phyloP scores from a whole-genome alignment of 2,888 invertebrate species.

The Spodoptera picta region DNA sequence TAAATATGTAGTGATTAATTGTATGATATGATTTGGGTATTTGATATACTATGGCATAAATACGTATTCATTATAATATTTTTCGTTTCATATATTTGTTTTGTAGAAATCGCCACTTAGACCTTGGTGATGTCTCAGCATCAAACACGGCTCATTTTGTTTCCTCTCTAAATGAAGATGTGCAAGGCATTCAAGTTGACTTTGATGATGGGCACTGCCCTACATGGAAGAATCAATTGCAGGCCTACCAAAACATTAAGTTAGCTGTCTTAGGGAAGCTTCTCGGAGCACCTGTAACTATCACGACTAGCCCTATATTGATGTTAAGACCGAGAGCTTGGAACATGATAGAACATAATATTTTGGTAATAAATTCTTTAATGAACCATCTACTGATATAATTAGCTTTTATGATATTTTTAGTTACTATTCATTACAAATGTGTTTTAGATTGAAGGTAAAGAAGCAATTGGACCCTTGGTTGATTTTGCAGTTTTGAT shows the following conservation, averaged over 20 bases:
- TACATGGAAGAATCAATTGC: conserved; percentile 91
- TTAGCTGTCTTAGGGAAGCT: conserved; percentile 87
- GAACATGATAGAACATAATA: conserved; percentile 92
- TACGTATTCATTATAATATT: too few relatives aligned
- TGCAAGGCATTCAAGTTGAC: conserved; percentile 90
- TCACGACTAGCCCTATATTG: conserved; percentile 88
- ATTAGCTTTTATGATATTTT: too few relatives aligned
- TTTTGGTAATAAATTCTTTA: conserved; percentile 76
- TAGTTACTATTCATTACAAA: background rate
- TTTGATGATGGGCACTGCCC: conserved; percentile 93
- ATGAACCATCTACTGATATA: too few relatives aligned
- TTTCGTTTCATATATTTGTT: background rate
- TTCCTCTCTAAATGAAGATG: conserved; percentile 86
- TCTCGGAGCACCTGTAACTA: conserved; percentile 82
- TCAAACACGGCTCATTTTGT: conserved; percentile 88
- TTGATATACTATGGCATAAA: too few relatives aligned
- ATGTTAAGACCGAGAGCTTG: conserved; percentile 92
- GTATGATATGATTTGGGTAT: too few relatives aligned
- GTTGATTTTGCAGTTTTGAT: conserved; percentile 91
- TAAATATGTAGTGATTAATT: background rate
- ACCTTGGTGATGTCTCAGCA: conserved; percentile 91
- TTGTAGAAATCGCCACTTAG: conserved; percentile 88
- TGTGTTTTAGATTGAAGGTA: conserved; percentile 86
- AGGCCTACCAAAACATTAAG: conserved; percentile 89
- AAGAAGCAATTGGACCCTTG: conserved; percentile 90